These are phyloP conservation scores for Nemotelus pantherinus DNA, from an alignment of 2,888 invertebrate genomes.

Conservation along the genomic window DNA sequence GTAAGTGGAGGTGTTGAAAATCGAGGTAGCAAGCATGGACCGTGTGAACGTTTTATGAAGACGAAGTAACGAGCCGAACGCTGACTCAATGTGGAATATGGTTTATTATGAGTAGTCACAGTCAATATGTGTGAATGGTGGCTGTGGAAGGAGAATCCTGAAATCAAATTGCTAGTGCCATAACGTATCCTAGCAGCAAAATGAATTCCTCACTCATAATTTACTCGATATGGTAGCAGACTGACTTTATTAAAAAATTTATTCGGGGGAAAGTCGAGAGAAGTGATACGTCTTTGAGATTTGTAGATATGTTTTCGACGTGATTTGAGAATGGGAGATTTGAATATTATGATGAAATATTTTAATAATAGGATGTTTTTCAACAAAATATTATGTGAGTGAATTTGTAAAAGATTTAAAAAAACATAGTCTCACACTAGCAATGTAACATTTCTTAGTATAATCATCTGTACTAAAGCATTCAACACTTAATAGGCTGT, in stretches of 20 bases:
- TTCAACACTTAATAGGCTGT: no score
- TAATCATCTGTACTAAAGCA: no score
- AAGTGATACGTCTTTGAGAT: slow-evolving; percentile 21
- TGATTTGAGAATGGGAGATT: no score
- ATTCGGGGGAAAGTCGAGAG: background rate
- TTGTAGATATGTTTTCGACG: background rate
- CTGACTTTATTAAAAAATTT: slow-evolving; percentile 35
- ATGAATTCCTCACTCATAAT: slow-evolving; percentile 32
- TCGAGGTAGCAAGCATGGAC: background rate
- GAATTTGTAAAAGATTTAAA: no score
- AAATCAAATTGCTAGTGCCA: background rate
- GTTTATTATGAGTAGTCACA: no score
- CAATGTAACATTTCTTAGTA: no score
- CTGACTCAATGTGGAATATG: background rate
- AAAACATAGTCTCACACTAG: no score
- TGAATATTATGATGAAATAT: no score
- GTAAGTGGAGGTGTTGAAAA: background rate
- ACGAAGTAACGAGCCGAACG: background rate
- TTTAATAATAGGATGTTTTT: no score
- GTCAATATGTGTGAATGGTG: background rate
- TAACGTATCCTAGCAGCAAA: background rate
- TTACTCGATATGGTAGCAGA: background rate
- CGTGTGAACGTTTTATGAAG: background rate
- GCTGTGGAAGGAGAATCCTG: background rate
- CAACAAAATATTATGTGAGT: no score